Evolutionary conservation across 2,888 invertebrate species (phyloP).

Genomic region (Patella caerulea): DNA sequence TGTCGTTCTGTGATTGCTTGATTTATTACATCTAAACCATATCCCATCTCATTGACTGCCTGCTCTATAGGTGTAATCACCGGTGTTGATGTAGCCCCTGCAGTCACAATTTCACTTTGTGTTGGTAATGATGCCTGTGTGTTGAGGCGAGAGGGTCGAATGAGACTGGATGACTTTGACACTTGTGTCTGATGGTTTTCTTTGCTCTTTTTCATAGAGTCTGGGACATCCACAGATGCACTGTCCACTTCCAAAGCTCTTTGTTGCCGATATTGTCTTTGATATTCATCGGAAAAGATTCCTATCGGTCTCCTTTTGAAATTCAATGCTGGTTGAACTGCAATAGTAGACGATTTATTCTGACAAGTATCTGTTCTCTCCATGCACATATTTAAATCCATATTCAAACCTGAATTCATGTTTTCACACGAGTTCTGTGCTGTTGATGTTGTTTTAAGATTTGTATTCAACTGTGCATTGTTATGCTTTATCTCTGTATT

Average conservation of each 20-base stretch:
- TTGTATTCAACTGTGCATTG: neutral
- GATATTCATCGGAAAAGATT: neutral
- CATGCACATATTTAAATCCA: too few species aligned
- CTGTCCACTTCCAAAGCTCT: neutral
- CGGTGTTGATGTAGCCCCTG: neutral
- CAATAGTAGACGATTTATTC: neutral
- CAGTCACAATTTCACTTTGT: neutral
- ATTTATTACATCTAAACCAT: slow-evolving; percentile 5
- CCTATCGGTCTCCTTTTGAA: neutral
- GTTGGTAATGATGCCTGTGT: neutral
- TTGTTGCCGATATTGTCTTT: neutral
- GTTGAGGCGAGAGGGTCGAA: neutral
- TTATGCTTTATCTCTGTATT: neutral
- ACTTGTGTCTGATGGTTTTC: too few species aligned
- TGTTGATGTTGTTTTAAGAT: neutral
- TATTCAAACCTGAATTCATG: too few species aligned
- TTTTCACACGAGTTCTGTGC: neutral
- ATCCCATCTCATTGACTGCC: slow-evolving; percentile 14
- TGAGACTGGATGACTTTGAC: too few species aligned
- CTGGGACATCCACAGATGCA: neutral
- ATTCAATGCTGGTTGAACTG: neutral
- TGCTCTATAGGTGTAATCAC: neutral
- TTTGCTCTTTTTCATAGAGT: neutral
- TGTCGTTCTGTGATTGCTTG: neutral
- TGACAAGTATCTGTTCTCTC: neutral